Evolutionary conservation across 2,113 vertebrate genomes (phyloP).

Genomic region (Hippolais icterina): DNA sequence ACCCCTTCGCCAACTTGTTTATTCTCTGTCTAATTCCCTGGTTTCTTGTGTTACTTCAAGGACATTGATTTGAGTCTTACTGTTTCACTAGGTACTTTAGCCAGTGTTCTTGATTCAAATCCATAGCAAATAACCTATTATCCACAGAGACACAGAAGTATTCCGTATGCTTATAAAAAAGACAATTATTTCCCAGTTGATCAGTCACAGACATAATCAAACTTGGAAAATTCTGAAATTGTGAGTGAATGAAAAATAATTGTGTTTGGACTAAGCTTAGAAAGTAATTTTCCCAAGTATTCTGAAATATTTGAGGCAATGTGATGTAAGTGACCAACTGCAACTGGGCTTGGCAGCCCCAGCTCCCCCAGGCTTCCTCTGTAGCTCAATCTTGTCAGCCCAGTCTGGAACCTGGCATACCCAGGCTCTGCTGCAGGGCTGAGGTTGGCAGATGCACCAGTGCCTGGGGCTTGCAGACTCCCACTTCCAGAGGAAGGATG

Average conservation of each 20-base stretch:
- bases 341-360: background rate
- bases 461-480: background rate
- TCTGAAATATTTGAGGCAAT: slow-evolving; percentile 3
- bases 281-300: background rate
- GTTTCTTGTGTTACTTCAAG: slow-evolving; percentile 40
- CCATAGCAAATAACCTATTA: slow-evolving; percentile 50
- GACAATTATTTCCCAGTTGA: slow-evolving; percentile 35
- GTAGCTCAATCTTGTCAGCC: background rate
- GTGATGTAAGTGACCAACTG: background rate
- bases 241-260: slow-evolving; percentile 1
- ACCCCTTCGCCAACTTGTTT: background rate
- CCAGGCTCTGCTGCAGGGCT: background rate
- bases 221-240: slow-evolving; percentile 37
- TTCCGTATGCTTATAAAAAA: slow-evolving; percentile 2
- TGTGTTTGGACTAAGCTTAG: slow-evolving; percentile 7
- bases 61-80: slow-evolving; percentile 6
- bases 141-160: slow-evolving; percentile 16
- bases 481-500: background rate
- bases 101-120: slow-evolving; percentile 19
- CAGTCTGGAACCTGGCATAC: background rate
- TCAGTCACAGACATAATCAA: background rate
- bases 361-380: background rate
- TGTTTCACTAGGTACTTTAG: background rate
- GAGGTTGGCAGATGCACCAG: background rate
- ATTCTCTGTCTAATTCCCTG: background rate